Evolutionary conservation across 2,888 invertebrate species (phyloP), one percentile per base, ranked within the genome.

Genomic region (Myopa testacea): DNA sequence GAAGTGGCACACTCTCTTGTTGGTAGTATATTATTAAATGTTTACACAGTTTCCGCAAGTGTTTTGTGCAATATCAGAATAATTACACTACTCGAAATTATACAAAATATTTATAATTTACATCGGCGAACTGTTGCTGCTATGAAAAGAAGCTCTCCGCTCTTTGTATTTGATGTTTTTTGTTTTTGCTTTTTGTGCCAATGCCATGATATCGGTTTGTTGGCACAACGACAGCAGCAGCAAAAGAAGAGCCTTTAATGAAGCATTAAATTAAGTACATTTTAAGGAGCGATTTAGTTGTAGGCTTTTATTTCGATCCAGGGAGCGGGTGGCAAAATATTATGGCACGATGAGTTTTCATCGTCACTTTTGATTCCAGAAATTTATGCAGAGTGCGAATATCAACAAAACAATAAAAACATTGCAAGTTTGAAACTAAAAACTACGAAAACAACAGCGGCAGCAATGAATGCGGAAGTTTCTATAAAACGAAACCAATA

Each of bases 241-340:
- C 58, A 69, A 69, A 62, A 45, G 69, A 62, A 69, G 62, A 38
- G 50, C 14, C 52, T 70, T 76, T 76, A 76, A 76, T 76, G 60
- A 69, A 76, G 69, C 76, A 69, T 69, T 69, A 63, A 76, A 69
- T 76, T 70, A 76, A 76, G 76, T 70, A 52, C 37, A 69, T 76
- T 76, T 76, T 14, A 67, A 37, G 50, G 69, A 69, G 76, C 63
- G 19, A 76, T 69, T 70, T 62, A 62, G 38, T 14, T 3, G n/a
- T 52, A 14, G 26, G 12, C 14, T 40, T 3, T 38, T 38, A 40
- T 38, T 16, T 38, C 67, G 14, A n/a, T 55, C 8, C 10, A 1
- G 14, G 45, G 45, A 68, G 65, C 38, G 38, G 7, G 37, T 37
- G 38, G 40, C 16, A 16, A 55, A 65, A 67, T 62, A 37, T 75